These are phyloP conservation scores for Tiliqua scincoides DNA, from an alignment of 2,113 vertebrate species.

Conservation along the genomic window DNA sequence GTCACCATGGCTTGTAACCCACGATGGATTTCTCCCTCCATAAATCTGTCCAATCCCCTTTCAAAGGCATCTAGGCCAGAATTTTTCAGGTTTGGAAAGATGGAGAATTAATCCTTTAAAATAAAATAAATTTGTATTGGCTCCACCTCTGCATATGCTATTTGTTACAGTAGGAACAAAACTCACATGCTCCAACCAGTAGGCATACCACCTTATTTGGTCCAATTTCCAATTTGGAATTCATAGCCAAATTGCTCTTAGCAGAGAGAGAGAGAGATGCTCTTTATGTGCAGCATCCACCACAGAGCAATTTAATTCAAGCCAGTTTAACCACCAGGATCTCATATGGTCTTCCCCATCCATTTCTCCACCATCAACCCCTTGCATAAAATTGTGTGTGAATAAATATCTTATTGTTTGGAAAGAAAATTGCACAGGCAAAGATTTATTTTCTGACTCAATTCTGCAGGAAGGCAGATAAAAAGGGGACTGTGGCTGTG, in stretches of 20 bases:
- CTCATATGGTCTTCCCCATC: background rate
- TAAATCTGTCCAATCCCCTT: too few species aligned
- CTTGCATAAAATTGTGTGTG: background rate
- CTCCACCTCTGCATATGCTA: too few species aligned
- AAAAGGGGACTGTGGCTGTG: slow-evolving; percentile 24
- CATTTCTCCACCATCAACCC: slow-evolving; percentile 17
- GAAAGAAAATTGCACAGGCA: slow-evolving; percentile 68
- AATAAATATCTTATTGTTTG: slow-evolving; percentile 47
- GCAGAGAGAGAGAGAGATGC: slow-evolving; percentile 40
- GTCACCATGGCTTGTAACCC: too few species aligned
- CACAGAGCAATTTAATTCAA: background rate
- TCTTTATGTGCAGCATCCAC: slow-evolving; percentile 16
- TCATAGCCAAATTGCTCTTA: slow-evolving; percentile 50
- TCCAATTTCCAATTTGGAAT: background rate
- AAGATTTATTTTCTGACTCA: slow-evolving; percentile 54
- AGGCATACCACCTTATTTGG: too few species aligned
- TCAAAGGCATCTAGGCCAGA: too few species aligned
- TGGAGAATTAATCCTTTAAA: too few species aligned
- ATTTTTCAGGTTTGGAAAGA: too few species aligned
- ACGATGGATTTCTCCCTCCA: too few species aligned
- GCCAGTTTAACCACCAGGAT: background rate
- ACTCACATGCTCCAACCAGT: too few species aligned
- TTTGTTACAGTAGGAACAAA: too few species aligned
- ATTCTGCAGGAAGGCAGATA: slow-evolving; percentile 63
- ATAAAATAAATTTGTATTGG: too few species aligned